Percentiles rank a stretch among this genome's conserved stretches.
Evolutionary conservation across 2,888 invertebrate species (phyloP).

Genomic region (Eubasilissa splendida): DNA sequence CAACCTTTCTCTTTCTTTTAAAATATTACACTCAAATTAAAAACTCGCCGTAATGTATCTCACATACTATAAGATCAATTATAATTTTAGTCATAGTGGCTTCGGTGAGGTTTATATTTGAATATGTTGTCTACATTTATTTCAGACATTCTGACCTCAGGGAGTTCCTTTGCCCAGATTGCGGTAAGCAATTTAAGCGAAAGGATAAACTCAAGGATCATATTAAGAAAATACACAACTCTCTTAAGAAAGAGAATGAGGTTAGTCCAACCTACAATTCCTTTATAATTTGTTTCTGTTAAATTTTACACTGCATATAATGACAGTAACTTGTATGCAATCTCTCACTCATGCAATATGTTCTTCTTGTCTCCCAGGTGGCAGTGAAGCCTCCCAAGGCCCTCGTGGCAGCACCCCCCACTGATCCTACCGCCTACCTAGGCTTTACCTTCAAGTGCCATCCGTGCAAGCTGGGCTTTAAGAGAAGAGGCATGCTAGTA

Average conservation of each 20-base stretch:
- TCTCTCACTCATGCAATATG: not conserved
- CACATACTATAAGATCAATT: not conserved
- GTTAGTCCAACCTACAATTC: constrained; percentile 10
- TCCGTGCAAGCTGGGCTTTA: constrained; percentile 82
- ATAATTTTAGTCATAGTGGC: not conserved
- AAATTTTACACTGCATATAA: constrained; percentile 18
- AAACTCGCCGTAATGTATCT: too few relatives aligned
- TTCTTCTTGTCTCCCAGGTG: not conserved
- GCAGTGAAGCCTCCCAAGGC: not conserved
- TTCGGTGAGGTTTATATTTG: not conserved
- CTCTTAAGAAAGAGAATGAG: constrained; percentile 63
- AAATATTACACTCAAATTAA: too few relatives aligned
- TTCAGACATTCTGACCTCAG: constrained; percentile 74
- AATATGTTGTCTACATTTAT: not conserved
- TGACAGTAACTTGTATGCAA: not conserved
- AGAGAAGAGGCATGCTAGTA: constrained; percentile 83
- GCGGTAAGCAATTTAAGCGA: constrained; percentile 84
- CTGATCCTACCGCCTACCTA: constrained; percentile 77
- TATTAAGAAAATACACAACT: constrained; percentile 78
- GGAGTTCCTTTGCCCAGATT: constrained; percentile 83
- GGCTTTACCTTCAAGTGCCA: constrained; percentile 85
- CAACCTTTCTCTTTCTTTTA: too few relatives aligned
- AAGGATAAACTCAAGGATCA: constrained; percentile 84
- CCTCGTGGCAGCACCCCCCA: constrained; percentile 5
- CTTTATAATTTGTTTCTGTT: constrained; percentile 25